phyloP scores from a whole-genome alignment of 2,113 vertebrate species.

The Asarcornis scutulata region DNA sequence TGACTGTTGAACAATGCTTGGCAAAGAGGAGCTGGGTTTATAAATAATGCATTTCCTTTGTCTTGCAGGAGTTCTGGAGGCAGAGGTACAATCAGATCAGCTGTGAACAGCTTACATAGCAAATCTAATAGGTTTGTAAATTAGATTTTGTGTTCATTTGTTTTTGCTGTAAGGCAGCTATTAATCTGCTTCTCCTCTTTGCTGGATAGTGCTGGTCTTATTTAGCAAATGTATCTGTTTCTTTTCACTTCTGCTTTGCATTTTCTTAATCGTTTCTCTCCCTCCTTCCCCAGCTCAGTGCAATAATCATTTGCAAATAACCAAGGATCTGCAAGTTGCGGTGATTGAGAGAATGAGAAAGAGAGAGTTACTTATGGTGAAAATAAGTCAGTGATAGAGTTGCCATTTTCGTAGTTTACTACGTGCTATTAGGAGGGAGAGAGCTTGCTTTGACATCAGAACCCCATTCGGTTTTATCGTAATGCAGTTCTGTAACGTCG shows the following conservation, averaged over 20 bases:
- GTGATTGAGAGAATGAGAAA: slow-evolving; percentile 38
- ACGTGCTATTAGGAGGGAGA: background rate
- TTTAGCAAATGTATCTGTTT: slow-evolving; percentile 77
- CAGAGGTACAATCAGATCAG: slow-evolving; percentile 87
- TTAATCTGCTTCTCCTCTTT: slow-evolving; percentile 81
- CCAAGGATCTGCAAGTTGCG: slow-evolving; percentile 41
- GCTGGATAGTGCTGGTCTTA: slow-evolving; percentile 74
- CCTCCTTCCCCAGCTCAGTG: slow-evolving; percentile 1
- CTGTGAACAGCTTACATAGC: slow-evolving; percentile 84
- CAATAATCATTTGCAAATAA: slow-evolving; percentile 66
- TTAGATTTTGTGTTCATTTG: slow-evolving; percentile 85
- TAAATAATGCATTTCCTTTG: slow-evolving; percentile 86
- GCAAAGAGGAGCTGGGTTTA: slow-evolving; percentile 70
- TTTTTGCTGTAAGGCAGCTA: slow-evolving; percentile 84
- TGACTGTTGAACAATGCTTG: slow-evolving; percentile 72
- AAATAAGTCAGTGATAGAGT: slow-evolving; percentile 63
- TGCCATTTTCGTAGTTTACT: slow-evolving; percentile 21
- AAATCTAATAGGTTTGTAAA: slow-evolving; percentile 93
- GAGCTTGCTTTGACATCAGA: background rate
- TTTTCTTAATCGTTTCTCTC: slow-evolving; percentile 70
- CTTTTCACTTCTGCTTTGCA: slow-evolving; percentile 74
- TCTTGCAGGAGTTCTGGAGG: slow-evolving; percentile 88
- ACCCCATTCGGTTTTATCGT: background rate
- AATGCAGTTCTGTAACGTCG: background rate
- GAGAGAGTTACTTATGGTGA: slow-evolving; percentile 62